phyloP scores from a whole-genome alignment of 2,797 vertebrate species.

The Diplodus puntazzo region DNA sequence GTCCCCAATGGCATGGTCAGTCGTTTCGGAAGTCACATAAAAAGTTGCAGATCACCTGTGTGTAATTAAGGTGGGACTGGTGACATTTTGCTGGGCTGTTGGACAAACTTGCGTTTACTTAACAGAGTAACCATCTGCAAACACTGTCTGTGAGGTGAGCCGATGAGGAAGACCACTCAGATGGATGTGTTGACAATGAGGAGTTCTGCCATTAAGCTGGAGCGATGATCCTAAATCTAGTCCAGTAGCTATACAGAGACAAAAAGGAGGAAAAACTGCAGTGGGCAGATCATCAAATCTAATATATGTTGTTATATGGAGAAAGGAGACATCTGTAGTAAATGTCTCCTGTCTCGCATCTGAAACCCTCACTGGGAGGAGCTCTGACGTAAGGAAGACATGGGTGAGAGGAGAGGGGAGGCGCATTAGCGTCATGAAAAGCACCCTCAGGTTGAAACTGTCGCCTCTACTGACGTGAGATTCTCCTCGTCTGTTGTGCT shows the following conservation, averaged over 20 bases:
- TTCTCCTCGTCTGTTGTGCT: too few relatives aligned
- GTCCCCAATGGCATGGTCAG: not conserved
- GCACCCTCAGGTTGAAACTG: not conserved
- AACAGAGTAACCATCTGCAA: too few relatives aligned
- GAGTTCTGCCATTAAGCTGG: not conserved
- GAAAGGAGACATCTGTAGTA: too few relatives aligned
- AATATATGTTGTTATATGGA: not conserved
- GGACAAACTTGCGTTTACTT: not conserved
- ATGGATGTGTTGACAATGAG: not conserved
- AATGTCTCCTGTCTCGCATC: too few relatives aligned
- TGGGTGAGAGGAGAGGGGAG: too few relatives aligned
- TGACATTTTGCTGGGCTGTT: not conserved
- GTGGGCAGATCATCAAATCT: not conserved
- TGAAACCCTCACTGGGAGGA: too few relatives aligned
- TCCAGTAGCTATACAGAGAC: not conserved
- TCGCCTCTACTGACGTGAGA: not conserved
- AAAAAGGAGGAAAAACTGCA: slow-evolving; percentile 9
- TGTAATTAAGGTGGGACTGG: not conserved
- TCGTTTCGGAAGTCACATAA: not conserved
- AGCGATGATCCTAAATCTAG: not conserved
- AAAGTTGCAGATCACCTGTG: not conserved
- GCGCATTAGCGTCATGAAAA: too few relatives aligned
- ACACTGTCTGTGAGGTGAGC: too few relatives aligned
- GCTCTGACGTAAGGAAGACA: too few relatives aligned
- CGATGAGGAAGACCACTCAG: not conserved